Conservation (phyloP, 1,140 invertebrate species). For the Heliothis virescens region DNA sequence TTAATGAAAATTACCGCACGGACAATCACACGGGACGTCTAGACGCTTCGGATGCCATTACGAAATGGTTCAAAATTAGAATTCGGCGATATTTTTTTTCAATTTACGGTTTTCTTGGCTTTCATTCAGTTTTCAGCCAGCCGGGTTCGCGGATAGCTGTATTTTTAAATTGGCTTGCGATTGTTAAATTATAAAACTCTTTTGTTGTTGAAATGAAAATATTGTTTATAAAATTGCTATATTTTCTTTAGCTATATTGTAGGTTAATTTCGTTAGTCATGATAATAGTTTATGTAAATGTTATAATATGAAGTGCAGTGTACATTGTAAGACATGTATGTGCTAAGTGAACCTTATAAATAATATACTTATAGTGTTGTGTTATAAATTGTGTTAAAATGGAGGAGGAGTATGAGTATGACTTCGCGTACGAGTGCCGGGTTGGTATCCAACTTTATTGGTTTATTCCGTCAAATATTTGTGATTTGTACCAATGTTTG, state of each 20-base stretch:
- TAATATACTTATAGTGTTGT: conserved; percentile 64
- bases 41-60: conserved; percentile 72
- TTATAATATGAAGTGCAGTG: conserved; percentile 45
- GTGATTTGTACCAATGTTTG: conserved; percentile 17
- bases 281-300: conserved; percentile 11
- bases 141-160: conserved; percentile 63
- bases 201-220: not conserved
- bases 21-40: conserved; percentile 61
- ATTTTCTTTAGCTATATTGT: conserved; percentile 46
- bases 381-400: conserved; percentile 71
- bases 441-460: conserved; percentile 77
- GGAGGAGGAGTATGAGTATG: conserved; percentile 87
- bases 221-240: not conserved
- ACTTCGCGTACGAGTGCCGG: conserved; percentile 88
- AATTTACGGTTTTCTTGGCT: conserved; percentile 73
- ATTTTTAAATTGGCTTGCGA: conserved; percentile 39
- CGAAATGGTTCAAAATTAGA: conserved; percentile 83
- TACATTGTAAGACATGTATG: conserved; percentile 66
- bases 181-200: conserved; percentile 9
- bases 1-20: conserved; percentile 45
- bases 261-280: conserved; percentile 53
- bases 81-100: conserved; percentile 69
- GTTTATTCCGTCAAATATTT: conserved; percentile 22
- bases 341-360: conserved; percentile 64
- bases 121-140: conserved; percentile 81